phyloP scores from a whole-genome alignment of 2,888 invertebrate species.

The Dasysyrphus albostriatus region DNA sequence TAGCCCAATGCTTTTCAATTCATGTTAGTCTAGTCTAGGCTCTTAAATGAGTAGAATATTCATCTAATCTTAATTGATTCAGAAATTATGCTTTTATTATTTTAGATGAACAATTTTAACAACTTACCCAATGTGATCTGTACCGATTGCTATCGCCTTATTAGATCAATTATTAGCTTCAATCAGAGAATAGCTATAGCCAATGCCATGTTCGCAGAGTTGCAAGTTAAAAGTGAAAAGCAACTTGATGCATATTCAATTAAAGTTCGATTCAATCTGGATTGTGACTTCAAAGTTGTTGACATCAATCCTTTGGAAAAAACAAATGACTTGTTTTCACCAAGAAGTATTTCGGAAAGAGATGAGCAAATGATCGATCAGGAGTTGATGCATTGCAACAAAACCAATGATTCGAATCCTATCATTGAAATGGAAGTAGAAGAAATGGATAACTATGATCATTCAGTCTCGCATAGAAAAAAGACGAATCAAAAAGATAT shows the following conservation, averaged over 20 bases:
- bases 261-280: conserved; percentile 1
- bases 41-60: not conserved
- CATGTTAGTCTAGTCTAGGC: conserved; percentile 78
- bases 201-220: not conserved
- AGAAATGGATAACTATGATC: not conserved
- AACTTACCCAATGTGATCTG: conserved; percentile 8
- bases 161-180: not conserved
- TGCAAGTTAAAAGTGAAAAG: not conserved
- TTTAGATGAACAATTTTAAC: conserved; percentile 10
- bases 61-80: too few relatives aligned
- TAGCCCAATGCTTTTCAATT: conserved; percentile 82
- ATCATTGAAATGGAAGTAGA: not conserved
- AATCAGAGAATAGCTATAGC: not conserved
- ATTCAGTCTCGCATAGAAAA: not conserved
- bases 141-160: not conserved
- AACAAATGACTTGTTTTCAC: not conserved
- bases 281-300: not conserved
- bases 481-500: not conserved
- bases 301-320: not conserved
- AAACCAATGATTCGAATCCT: not conserved
- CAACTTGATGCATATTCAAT: not conserved
- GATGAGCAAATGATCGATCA: conserved; percentile 1
- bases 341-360: not conserved
- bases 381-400: not conserved
- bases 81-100: not conserved